These are phyloP conservation scores for Lacerta agilis DNA, from an alignment of 2,797 vertebrate genomes.

Conservation along the genomic window DNA sequence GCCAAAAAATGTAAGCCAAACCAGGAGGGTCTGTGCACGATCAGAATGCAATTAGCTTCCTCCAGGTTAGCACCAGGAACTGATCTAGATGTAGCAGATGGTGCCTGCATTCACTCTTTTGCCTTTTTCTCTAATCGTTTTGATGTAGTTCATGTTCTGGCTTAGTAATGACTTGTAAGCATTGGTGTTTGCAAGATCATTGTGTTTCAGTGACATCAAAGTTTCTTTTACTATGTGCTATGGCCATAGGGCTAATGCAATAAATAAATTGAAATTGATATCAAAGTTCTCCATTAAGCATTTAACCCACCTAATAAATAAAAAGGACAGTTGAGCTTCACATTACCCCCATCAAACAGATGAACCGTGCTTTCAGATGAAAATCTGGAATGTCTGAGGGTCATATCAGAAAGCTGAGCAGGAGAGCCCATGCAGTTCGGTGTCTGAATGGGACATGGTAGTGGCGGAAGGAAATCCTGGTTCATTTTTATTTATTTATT, in stretches of 20 bases:
- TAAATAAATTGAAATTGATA: no score
- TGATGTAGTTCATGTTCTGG: conserved; percentile 70
- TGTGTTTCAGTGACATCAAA: conserved; percentile 38
- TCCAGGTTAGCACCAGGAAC: conserved; percentile 73
- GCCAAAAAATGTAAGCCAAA: conserved; percentile 72
- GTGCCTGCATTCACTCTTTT: conserved; percentile 77
- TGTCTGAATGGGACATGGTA: background rate
- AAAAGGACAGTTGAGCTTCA: background rate
- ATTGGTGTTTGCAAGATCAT: conserved; percentile 54
- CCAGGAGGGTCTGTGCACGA: conserved; percentile 78
- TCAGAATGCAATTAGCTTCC: conserved; percentile 79
- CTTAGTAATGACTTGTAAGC: conserved; percentile 60
- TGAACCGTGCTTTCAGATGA: conserved; percentile 1
- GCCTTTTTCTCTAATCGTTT: conserved; percentile 74
- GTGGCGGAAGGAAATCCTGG: background rate
- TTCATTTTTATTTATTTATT: background rate
- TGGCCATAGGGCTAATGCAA: no score
- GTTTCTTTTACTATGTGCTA: no score
- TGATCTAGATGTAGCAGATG: conserved; percentile 81
- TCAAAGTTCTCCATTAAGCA: conserved; percentile 25
- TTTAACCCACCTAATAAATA: background rate
- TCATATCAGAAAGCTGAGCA: background rate
- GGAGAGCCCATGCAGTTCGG: no score
- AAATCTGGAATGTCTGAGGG: background rate
- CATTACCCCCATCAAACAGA: conserved; percentile 13